Percentiles rank a stretch among this genome's conserved stretches.
Evolutionary conservation across 2,797 vertebrate species (phyloP).

Genomic region (Helarctos malayanus): DNA sequence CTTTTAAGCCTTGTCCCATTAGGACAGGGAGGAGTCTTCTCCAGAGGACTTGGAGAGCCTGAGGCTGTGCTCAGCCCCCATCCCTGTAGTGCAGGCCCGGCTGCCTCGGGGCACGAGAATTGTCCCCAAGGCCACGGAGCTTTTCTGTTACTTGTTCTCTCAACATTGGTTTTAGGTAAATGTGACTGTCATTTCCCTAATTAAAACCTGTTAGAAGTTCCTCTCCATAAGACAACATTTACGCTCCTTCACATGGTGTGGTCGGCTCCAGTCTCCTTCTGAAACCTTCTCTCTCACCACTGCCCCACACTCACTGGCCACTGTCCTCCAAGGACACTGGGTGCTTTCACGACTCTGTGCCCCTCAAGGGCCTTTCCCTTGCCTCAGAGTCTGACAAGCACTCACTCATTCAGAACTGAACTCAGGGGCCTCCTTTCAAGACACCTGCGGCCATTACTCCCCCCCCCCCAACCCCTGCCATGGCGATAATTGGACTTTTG

Average conservation of each 20-base stretch:
- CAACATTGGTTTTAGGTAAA: background rate
- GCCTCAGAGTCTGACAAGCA: accelerated
- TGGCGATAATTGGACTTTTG: accelerated
- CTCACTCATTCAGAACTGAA: background rate
- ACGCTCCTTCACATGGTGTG: accelerated
- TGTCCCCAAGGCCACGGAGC: background rate
- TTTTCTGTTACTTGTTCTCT: background rate
- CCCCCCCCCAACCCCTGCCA: accelerated
- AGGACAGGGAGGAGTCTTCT: background rate
- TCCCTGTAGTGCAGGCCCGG: accelerated
- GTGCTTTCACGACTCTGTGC: accelerated
- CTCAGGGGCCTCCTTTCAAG: background rate
- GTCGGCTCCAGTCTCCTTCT: background rate
- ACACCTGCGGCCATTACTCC: background rate
- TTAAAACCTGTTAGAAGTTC: background rate
- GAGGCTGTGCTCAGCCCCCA: background rate
- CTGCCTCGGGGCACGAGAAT: accelerated
- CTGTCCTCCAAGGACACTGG: accelerated
- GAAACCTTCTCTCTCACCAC: background rate
- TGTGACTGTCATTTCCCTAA: background rate
- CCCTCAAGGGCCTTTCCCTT: accelerated
- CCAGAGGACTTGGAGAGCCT: accelerated
- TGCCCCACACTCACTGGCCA: background rate
- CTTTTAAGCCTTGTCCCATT: background rate
- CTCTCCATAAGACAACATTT: background rate